Base-by-base conservation (phyloP, 2,113 vertebrate genomes). In the Empidonax alnorum region DNA sequence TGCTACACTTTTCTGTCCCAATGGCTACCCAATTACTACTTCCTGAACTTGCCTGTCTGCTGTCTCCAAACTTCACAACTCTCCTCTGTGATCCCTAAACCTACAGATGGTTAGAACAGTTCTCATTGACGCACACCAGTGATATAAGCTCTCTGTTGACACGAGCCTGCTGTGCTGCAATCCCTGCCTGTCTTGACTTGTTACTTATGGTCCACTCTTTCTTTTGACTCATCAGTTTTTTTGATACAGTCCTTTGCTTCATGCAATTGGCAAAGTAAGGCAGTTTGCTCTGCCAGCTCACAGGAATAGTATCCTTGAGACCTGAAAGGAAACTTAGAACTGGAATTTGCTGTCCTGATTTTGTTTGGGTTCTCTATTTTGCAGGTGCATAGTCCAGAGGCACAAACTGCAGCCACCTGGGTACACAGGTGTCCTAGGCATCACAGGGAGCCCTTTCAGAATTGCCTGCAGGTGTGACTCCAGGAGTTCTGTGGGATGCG, bases 261-360 rank as follows among this genome's bases (percentile, higher is more conserved):
- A 55, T 50, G 75, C 39, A 44, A 19, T n/a, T 91, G 46, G 28
- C 18, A 15, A 33, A 83, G 22, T 35, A 69, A 86, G 49, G 23
- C 46, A 67, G 42, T 49, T 84, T 87, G 72, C 56, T 93, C 39
- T 67, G 61, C 30, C 75, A 87, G 72, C 46, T 87, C 91, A 87
- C 27, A 33, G 7, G 33, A 89, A 63, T 8, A 69, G 56, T 52
- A 87, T 44, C 44, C 39, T 24, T 56, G 20, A 75, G 58, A 82
- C 37, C 52, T 73, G 56, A 87, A 79, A 79, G 19, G 44, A 61
- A 78, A 61, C 37, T 44, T 14, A 56, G 69, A 89, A 65, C 31
- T 55, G 46, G 53, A 89, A 94, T 92, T 89, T 87, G 44, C 72
- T 80, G 59, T 61, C 91, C 49, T 68, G 30, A 74, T 37, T 90